These are phyloP conservation scores for Naso thynnoides DNA, from an alignment of 2,797 vertebrate species.

Conservation along the genomic window DNA sequence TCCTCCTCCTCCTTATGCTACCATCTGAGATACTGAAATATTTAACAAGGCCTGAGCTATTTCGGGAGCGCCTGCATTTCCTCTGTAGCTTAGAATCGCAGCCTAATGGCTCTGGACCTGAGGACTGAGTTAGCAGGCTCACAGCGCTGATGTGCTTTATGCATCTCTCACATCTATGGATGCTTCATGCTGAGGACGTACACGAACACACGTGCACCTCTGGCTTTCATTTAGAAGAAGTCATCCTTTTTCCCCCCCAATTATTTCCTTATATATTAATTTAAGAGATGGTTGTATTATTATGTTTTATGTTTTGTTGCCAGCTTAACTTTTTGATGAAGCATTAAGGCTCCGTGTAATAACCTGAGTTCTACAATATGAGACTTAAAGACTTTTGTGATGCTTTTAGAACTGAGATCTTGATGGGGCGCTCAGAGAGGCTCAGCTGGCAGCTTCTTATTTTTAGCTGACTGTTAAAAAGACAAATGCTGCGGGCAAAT, in stretches of 20 bases:
- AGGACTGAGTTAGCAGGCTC: neutral
- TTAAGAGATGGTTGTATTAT: neutral
- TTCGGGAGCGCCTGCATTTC: constrained; percentile 66
- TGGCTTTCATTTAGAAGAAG: no score
- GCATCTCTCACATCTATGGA: neutral
- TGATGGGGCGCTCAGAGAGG: no score
- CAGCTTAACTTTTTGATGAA: neutral
- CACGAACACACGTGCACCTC: no score
- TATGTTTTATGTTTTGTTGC: neutral
- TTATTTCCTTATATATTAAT: neutral
- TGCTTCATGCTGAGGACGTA: neutral
- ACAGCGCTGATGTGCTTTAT: neutral
- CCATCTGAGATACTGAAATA: constrained; percentile 77
- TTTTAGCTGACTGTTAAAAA: neutral
- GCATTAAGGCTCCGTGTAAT: no score
- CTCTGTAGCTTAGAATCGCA: constrained; percentile 30
- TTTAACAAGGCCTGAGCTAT: constrained; percentile 79
- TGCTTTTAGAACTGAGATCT: no score
- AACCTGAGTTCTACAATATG: no score
- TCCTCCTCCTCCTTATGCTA: constrained; percentile 46
- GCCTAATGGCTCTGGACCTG: constrained; percentile 20
- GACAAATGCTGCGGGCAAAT: no score
- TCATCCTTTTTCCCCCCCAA: no score
- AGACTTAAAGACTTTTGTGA: no score
- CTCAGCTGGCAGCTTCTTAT: neutral